These are phyloP conservation scores for Nephrocerus scutellatus DNA, from an alignment of 2,888 invertebrate species.

Conservation along the genomic window DNA sequence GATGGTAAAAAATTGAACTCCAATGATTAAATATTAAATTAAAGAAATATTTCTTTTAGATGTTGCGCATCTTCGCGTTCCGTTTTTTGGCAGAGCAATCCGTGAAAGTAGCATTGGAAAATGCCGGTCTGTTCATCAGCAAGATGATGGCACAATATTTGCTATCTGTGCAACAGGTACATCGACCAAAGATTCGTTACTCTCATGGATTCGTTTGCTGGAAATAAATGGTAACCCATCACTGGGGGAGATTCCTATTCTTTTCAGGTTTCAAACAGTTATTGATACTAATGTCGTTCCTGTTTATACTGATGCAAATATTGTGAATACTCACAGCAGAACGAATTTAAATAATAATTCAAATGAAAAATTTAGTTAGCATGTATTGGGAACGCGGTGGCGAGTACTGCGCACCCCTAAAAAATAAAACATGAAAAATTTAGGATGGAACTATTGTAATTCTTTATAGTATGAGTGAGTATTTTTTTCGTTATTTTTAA, in stretches of 20 bases:
- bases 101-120: slow-evolving; percentile 46
- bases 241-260: slow-evolving; percentile 68
- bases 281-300: slow-evolving; percentile 20
- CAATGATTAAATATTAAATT: background rate
- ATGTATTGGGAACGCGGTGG: too few relatives aligned
- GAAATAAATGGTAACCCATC: slow-evolving; percentile 68
- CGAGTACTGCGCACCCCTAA: too few relatives aligned
- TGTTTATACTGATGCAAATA: too few relatives aligned
- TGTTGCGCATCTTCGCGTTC: slow-evolving; percentile 60
- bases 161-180: slow-evolving; percentile 87
- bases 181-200: slow-evolving; percentile 79
- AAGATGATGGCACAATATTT: slow-evolving; percentile 84
- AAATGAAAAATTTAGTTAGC: slow-evolving; percentile 17
- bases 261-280: slow-evolving; percentile 71
- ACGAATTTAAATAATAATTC: slow-evolving; percentile 4
- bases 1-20: slow-evolving; percentile 55
- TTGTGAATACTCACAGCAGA: too few relatives aligned
- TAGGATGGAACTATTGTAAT: too few relatives aligned
- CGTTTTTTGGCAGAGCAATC: slow-evolving; percentile 49
- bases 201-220: slow-evolving; percentile 84
- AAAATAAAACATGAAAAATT: too few relatives aligned
- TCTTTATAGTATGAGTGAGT: too few relatives aligned
- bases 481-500: too few relatives aligned
- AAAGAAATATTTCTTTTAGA: slow-evolving; percentile 49
- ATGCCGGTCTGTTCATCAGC: slow-evolving; percentile 75